Conservation (phyloP, 2,113 vertebrate species). For the Dryoscopus gambensis region DNA sequence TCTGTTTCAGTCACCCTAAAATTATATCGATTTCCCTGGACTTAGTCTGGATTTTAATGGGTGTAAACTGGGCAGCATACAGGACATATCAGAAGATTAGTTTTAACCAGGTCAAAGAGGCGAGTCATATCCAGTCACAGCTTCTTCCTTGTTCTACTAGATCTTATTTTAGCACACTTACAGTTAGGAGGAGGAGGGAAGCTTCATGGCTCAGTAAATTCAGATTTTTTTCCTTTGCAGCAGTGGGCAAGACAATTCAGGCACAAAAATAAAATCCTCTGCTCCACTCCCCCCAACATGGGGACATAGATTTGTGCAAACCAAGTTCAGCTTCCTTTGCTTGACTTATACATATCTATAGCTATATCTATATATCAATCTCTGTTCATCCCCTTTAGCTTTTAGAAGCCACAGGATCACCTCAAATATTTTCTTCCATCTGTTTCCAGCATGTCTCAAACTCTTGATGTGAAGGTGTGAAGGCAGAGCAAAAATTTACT, state of each 20-base stretch:
- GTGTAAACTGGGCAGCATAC: neutral
- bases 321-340: neutral
- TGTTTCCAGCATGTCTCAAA: neutral
- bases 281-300: neutral
- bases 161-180: constrained; percentile 11
- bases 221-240: neutral
- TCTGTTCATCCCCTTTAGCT: neutral
- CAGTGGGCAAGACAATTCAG: constrained; percentile 1
- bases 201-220: constrained; percentile 32
- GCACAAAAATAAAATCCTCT: constrained; percentile 20
- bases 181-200: neutral
- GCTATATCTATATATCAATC: neutral
- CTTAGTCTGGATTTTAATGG: neutral
- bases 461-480: neutral
- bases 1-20: neutral
- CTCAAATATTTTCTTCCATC: neutral
- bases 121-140: neutral
- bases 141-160: neutral
- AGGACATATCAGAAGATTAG: neutral
- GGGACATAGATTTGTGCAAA: constrained; percentile 14
- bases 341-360: neutral
- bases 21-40: neutral
- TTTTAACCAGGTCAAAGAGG: neutral
- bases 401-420: neutral
- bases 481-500: neutral